Percentiles rank a stretch among this genome's conserved stretches.
phyloP scores from a whole-genome alignment of 2,113 vertebrate genomes.

The Tyto alba region DNA sequence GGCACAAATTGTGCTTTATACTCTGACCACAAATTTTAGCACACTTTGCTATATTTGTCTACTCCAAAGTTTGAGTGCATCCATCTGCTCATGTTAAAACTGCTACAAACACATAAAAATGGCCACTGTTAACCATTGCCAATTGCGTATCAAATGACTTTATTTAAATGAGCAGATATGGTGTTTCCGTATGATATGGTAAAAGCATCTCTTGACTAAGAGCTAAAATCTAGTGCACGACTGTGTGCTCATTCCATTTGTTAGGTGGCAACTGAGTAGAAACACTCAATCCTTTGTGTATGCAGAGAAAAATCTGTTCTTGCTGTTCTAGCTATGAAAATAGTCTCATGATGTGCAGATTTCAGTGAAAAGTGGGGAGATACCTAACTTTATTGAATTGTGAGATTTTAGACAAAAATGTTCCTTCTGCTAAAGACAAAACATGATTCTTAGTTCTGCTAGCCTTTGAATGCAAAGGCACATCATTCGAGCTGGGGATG shows the following conservation, averaged over 20 bases:
- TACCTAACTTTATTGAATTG: too few relatives aligned
- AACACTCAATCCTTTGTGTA: fast-evolving
- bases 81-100: neutral
- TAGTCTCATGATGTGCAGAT: fast-evolving
- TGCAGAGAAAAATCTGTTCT: neutral
- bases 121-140: neutral
- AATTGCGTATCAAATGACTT: neutral
- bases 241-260: neutral
- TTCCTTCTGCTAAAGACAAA: neutral
- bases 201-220: neutral
- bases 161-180: neutral
- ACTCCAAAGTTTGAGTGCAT: neutral
- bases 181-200: neutral
- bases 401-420: neutral
- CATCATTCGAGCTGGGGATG: fast-evolving
- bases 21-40: neutral
- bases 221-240: fast-evolving
- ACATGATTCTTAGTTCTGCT: neutral
- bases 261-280: neutral
- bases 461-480: neutral
- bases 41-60: neutral
- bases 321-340: neutral
- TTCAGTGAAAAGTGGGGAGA: neutral
- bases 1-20: neutral
- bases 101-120: neutral